Evolutionary conservation across 2,888 invertebrate genomes (phyloP).

Genomic region (Caenorhabditis japonica): DNA sequence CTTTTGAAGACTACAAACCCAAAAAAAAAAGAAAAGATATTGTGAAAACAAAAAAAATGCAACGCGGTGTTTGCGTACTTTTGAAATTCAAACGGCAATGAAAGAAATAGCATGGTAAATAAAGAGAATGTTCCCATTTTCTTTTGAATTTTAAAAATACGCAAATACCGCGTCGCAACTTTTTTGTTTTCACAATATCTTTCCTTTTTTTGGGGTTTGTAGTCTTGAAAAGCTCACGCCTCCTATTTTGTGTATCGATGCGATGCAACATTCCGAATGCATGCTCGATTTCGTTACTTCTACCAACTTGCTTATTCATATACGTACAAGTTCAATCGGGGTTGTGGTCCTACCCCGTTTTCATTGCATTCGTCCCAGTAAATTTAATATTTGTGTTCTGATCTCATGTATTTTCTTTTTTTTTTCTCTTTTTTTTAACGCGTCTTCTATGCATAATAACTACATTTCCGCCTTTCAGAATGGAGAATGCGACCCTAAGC

Average conservation of each 20-base stretch:
- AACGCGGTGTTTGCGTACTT: no score
- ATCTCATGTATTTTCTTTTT: neutral
- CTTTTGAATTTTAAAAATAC: no score
- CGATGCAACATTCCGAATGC: slow-evolving; percentile 28
- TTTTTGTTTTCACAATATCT: no score
- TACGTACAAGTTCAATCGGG: slow-evolving; percentile 44
- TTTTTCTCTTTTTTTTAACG: neutral
- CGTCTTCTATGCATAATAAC: no score
- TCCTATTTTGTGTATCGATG: no score
- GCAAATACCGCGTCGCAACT: no score
- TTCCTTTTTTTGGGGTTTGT: no score
- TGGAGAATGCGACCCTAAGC: slow-evolving; percentile 23
- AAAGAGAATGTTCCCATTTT: no score
- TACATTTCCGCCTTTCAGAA: slow-evolving; percentile 11
- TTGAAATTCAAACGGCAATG: no score
- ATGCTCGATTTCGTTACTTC: slow-evolving; percentile 31
- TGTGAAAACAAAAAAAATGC: slow-evolving; percentile 17
- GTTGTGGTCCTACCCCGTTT: slow-evolving; percentile 26
- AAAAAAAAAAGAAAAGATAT: neutral
- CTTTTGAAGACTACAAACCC: neutral
- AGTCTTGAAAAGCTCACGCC: no score
- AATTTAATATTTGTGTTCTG: neutral
- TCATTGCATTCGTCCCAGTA: no score
- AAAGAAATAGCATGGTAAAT: no score
- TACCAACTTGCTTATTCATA: slow-evolving; percentile 32